phyloP scores from a whole-genome alignment of 2,888 invertebrate species.

The Nomada flava region DNA sequence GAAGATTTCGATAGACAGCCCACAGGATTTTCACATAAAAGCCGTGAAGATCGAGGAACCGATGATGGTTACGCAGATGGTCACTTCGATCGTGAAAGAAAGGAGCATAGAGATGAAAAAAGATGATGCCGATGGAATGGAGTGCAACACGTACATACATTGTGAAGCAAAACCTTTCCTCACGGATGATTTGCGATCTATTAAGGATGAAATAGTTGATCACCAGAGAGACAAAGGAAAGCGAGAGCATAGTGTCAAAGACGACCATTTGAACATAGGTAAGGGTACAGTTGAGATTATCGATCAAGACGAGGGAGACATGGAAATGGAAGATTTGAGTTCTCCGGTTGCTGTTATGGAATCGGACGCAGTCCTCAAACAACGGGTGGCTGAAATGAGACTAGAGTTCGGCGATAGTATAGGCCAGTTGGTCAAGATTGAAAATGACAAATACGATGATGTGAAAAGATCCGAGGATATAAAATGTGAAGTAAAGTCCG shows the following conservation, averaged over 20 bases:
- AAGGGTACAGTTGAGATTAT: slow-evolving; percentile 84
- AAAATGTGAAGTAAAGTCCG: slow-evolving; percentile 72
- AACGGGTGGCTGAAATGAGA: slow-evolving; percentile 84
- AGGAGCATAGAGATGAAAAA: slow-evolving; percentile 51
- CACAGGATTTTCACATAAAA: slow-evolving; percentile 46
- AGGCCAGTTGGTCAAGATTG: slow-evolving; percentile 69
- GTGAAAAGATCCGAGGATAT: slow-evolving; percentile 53
- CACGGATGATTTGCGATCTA: slow-evolving; percentile 44
- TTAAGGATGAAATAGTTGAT: slow-evolving; percentile 38
- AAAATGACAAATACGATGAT: slow-evolving; percentile 73
- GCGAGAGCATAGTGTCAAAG: slow-evolving; percentile 29
- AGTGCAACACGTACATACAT: slow-evolving; percentile 24
- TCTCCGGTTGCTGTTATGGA: slow-evolving; percentile 82
- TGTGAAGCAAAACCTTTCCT: slow-evolving; percentile 40
- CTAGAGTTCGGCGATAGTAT: slow-evolving; percentile 83
- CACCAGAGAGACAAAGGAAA: slow-evolving; percentile 20
- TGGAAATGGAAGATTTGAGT: slow-evolving; percentile 83
- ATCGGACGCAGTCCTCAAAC: slow-evolving; percentile 84
- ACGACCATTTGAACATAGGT: slow-evolving; percentile 33
- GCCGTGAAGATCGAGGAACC: slow-evolving; percentile 35
- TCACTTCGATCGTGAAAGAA: slow-evolving; percentile 25
- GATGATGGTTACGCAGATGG: slow-evolving; percentile 21
- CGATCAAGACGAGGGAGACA: slow-evolving; percentile 78
- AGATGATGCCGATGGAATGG: slow-evolving; percentile 49
- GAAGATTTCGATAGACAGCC: slow-evolving; percentile 50